Percentiles rank a stretch among this genome's conserved stretches.
Conservation (phyloP, 1,140 invertebrate genomes). For the Maniola jurtina region DNA sequence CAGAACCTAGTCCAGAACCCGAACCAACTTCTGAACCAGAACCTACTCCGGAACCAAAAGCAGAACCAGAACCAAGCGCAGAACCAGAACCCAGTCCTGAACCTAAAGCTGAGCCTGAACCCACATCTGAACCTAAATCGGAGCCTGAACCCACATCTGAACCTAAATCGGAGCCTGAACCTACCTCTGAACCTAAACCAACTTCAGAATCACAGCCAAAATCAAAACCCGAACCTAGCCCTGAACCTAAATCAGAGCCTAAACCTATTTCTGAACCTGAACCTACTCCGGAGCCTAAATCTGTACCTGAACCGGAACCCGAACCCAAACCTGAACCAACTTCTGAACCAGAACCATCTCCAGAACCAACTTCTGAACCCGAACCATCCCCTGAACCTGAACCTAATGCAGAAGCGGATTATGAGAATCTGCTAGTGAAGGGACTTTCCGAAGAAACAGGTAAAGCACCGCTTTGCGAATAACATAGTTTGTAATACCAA, state of each 20-base stretch:
- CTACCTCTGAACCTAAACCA: conserved; percentile 25
- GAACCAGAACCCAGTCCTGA: conserved; percentile 68
- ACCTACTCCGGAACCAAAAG: conserved; percentile 37
- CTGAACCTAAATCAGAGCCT: conserved; percentile 58
- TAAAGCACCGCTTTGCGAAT: conserved; percentile 65
- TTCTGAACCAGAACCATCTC: conserved; percentile 67
- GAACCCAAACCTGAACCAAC: conserved; percentile 72
- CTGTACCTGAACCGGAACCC: conserved; percentile 74
- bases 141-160: conserved; percentile 51
- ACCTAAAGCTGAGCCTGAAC: conserved; percentile 68
- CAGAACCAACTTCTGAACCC: conserved; percentile 65
- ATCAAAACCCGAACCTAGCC: conserved; percentile 32
- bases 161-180: conserved; percentile 43
- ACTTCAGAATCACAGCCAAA: conserved; percentile 29
- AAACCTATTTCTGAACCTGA: conserved; percentile 71
- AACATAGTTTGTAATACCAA: background rate
- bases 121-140: conserved; percentile 44
- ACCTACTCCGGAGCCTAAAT: conserved; percentile 71
- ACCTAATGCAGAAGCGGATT: conserved; percentile 64
- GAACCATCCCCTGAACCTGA: conserved; percentile 63
- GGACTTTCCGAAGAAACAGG: conserved; percentile 70
- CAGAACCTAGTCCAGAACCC: conserved; percentile 3
- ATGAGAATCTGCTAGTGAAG: conserved; percentile 67
- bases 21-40: conserved; percentile 33
- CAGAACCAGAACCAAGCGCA: conserved; percentile 59